These are phyloP conservation scores for Acleris sparsana DNA, from an alignment of 2,888 invertebrate species.

Conservation along the genomic window DNA sequence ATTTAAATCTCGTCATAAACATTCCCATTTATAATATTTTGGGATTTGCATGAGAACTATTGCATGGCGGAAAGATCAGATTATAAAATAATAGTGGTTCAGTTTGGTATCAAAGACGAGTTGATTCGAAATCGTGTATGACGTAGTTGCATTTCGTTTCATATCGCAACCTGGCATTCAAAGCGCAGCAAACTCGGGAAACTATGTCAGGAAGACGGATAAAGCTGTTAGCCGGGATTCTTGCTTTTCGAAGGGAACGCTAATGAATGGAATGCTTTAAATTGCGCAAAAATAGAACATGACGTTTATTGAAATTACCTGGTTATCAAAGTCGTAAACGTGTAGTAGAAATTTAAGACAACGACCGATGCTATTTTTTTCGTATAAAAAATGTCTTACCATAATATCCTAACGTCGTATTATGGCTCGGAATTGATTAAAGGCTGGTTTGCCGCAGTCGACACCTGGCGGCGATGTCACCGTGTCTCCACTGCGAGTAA, in stretches of 20 bases:
- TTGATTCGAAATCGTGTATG: slow-evolving; percentile 13
- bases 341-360: slow-evolving; percentile 11
- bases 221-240: slow-evolving; percentile 33
- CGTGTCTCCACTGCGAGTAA: slow-evolving; percentile 39
- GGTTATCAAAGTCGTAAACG: slow-evolving; percentile 16
- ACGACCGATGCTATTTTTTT: slow-evolving; percentile 2
- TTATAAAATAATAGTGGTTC: not conserved
- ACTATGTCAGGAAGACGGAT: slow-evolving; percentile 32
- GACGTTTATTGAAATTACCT: slow-evolving; percentile 1
- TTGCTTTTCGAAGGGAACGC: slow-evolving; percentile 28
- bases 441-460: slow-evolving; percentile 22
- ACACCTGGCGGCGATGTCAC: slow-evolving; percentile 35
- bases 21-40: too few relatives aligned
- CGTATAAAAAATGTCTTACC: slow-evolving; percentile 7
- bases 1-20: too few relatives aligned
- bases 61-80: not conserved
- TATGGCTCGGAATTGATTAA: slow-evolving; percentile 26
- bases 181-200: slow-evolving; percentile 22
- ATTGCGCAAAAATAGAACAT: slow-evolving; percentile 1
- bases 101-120: not conserved
- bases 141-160: slow-evolving; percentile 29
- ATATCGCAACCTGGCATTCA: slow-evolving; percentile 21
- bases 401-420: slow-evolving; percentile 16
- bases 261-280: slow-evolving; percentile 32
- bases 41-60: not conserved